phyloP scores from a whole-genome alignment of 2,113 vertebrate species.

The Rhagologus leucostigma region DNA sequence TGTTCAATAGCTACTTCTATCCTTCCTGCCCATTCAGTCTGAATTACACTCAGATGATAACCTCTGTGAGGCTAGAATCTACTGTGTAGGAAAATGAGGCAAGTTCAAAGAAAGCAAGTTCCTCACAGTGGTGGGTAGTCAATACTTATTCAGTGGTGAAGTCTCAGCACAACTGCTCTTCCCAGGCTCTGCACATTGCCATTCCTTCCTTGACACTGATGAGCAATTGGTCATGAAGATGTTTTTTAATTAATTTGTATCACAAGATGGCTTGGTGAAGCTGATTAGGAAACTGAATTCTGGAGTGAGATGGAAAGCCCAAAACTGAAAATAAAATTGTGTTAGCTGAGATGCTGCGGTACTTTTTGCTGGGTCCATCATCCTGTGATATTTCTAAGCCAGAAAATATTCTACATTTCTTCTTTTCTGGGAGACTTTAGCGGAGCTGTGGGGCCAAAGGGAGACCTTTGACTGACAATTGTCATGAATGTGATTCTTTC shows the following conservation, averaged over 20 bases:
- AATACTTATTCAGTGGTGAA: background rate
- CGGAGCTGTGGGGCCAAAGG: background rate
- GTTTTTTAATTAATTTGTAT: background rate
- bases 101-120: background rate
- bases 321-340: background rate
- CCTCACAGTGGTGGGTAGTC: background rate
- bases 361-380: background rate
- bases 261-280: background rate
- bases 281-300: background rate
- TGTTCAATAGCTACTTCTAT: background rate
- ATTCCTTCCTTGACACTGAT: background rate
- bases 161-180: background rate
- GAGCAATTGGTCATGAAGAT: background rate
- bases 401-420: background rate
- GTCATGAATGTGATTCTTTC: rapidly evolving
- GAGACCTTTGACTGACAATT: background rate
- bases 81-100: background rate
- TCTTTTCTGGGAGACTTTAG: background rate
- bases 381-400: background rate
- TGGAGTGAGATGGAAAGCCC: background rate
- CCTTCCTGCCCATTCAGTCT: background rate
- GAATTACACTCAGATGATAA: background rate
- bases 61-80: background rate
- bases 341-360: background rate
- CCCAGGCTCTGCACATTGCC: background rate